Conservation (phyloP, 2,888 invertebrate genomes). For the Hirtodrosophila histrioides region DNA sequence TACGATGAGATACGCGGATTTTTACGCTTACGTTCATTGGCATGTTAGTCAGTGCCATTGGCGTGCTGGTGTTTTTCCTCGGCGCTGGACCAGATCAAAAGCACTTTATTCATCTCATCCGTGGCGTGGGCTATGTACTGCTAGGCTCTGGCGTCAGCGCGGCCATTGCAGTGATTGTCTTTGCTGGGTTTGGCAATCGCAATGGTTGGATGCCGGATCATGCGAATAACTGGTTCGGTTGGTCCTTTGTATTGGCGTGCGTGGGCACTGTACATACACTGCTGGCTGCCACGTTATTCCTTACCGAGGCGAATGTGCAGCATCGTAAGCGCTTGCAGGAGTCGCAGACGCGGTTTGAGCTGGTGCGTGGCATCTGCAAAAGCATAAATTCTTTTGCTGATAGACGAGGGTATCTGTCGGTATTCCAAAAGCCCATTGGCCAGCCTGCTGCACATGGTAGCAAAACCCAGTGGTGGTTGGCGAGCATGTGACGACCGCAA, state of each 20-base stretch:
- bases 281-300: conserved; percentile 90
- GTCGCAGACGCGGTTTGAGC: conserved; percentile 91
- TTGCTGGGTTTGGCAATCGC: conserved; percentile 93
- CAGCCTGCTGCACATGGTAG: too few relatives aligned
- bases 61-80: conserved; percentile 92
- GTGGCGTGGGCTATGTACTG: conserved; percentile 81
- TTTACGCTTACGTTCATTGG: conserved; percentile 92
- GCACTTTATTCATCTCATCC: conserved; percentile 89
- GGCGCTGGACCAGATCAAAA: conserved; percentile 94
- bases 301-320: conserved; percentile 92
- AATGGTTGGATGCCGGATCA: conserved; percentile 98
- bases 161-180: conserved; percentile 93
- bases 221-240: conserved; percentile 97
- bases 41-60: conserved; percentile 89
- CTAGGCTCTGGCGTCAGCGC: conserved; percentile 88
- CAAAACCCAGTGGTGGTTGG: too few relatives aligned
- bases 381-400: too few relatives aligned
- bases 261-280: conserved; percentile 91
- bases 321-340: conserved; percentile 90
- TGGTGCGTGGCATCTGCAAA: conserved; percentile 91
- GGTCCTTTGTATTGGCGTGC: conserved; percentile 95
- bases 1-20: conserved; percentile 95
- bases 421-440: too few relatives aligned
- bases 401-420: too few relatives aligned
- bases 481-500: too few relatives aligned